phyloP scores from a whole-genome alignment of 1,140 invertebrate genomes.

The Idris sp. region DNA sequence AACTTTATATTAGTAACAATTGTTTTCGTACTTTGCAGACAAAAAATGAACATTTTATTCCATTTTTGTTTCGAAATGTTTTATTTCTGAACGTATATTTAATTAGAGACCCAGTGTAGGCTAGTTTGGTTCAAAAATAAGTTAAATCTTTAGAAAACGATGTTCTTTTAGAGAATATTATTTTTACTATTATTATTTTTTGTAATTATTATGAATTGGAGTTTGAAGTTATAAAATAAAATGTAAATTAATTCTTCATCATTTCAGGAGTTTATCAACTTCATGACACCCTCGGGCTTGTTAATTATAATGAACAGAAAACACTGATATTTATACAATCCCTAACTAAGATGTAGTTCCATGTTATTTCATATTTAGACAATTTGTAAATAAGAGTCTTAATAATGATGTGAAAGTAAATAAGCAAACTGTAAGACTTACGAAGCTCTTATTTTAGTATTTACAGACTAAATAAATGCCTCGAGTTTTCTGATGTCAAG shows the following conservation, averaged over 20 bases:
- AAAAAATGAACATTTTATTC: conserved; percentile 1
- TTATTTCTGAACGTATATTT: no score
- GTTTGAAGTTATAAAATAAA: conserved; percentile 5
- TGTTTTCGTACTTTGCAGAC: conserved; percentile 13
- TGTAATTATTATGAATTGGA: no score
- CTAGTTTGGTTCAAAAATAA: no score
- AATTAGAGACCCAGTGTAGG: no score
- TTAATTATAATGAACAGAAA: conserved; percentile 63
- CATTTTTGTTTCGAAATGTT: background rate
- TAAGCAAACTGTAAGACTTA: no score
- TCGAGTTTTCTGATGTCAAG: no score
- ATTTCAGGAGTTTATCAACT: conserved; percentile 51
- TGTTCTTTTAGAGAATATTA: no score
- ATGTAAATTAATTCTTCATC: conserved; percentile 45
- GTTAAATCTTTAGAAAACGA: no score
- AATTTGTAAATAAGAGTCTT: conserved; percentile 21
- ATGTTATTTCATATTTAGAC: conserved; percentile 19
- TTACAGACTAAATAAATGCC: no score
- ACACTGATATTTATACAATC: conserved; percentile 28
- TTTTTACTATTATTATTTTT: no score
- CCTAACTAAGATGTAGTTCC: conserved; percentile 30
- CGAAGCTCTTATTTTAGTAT: no score
- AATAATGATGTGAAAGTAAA: conserved; percentile 6
- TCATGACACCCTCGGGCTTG: conserved; percentile 56
- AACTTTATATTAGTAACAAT: conserved; percentile 38